Conservation (phyloP, 2,797 vertebrate genomes). For the Rhynchotus rufescens region DNA sequence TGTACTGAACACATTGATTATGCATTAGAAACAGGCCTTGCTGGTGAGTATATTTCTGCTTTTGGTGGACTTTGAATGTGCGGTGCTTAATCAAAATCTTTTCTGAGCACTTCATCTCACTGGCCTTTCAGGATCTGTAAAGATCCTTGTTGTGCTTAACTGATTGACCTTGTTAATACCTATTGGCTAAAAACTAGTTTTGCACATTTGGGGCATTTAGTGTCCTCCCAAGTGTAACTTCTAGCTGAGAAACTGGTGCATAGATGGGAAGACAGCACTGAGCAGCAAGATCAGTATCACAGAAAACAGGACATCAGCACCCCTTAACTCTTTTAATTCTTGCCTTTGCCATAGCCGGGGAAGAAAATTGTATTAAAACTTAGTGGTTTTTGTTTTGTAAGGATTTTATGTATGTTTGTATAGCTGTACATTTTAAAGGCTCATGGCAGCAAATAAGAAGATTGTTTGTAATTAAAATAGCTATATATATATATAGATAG, state of each 20-base stretch:
- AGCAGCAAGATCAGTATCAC: neutral
- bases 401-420: neutral
- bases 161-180: slow-evolving; percentile 3
- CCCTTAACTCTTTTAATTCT: neutral
- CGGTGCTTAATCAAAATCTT: neutral
- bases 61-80: neutral
- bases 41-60: slow-evolving; percentile 82
- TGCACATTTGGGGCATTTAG: neutral
- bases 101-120: slow-evolving; percentile 16
- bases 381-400: neutral
- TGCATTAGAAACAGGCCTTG: slow-evolving; percentile 96
- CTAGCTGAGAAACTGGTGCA: neutral
- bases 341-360: neutral
- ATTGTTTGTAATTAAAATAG: neutral
- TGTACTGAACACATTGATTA: slow-evolving; percentile 99
- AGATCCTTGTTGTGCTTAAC: slow-evolving; percentile 1
- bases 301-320: neutral
- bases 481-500: too few relatives aligned
- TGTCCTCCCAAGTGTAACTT: neutral
- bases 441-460: neutral
- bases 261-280: neutral
- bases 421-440: neutral
- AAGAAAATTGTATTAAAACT: neutral
- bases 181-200: neutral
- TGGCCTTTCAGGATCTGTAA: slow-evolving; percentile 31